Percentiles rank a stretch among this genome's conserved stretches.
phyloP scores from a whole-genome alignment of 1,140 invertebrate genomes.

The Paraescarpia echinospica region DNA sequence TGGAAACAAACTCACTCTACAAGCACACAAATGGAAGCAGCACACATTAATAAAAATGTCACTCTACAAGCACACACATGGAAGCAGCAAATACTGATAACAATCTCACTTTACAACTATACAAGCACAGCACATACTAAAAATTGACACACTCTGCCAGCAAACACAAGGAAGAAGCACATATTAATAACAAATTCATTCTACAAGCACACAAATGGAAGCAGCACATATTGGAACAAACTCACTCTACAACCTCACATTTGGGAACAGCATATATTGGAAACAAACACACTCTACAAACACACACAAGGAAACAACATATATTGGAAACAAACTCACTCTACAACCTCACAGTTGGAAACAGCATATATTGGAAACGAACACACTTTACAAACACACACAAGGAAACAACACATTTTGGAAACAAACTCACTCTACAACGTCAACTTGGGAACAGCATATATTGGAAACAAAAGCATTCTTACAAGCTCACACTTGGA shows the following conservation, averaged over 20 bases:
- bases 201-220: neutral
- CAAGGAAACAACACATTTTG: no score
- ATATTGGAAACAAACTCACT: neutral
- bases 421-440: no score
- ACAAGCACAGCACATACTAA: neutral
- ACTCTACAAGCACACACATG: neutral
- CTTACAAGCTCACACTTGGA: no score
- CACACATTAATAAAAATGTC: neutral
- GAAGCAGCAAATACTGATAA: no score
- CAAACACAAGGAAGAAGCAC: no score
- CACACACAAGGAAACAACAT: conserved; percentile 2
- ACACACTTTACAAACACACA: conserved; percentile 9
- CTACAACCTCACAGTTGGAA: conserved; percentile 10
- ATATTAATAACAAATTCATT: neutral
- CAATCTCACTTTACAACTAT: neutral
- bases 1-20: neutral
- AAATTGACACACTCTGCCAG: neutral
- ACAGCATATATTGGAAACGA: conserved; percentile 21
- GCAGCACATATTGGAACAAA: no score
- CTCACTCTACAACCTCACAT: no score
- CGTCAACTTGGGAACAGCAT: no score
- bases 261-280: no score
- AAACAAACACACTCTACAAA: neutral
- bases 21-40: neutral
- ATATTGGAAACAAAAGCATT: no score